A percentile compares a stretch with the other conserved stretches of the same genome.
These are phyloP conservation scores for Ondatra zibethicus DNA, from an alignment of 2,113 vertebrate species.

Conservation along the genomic window DNA sequence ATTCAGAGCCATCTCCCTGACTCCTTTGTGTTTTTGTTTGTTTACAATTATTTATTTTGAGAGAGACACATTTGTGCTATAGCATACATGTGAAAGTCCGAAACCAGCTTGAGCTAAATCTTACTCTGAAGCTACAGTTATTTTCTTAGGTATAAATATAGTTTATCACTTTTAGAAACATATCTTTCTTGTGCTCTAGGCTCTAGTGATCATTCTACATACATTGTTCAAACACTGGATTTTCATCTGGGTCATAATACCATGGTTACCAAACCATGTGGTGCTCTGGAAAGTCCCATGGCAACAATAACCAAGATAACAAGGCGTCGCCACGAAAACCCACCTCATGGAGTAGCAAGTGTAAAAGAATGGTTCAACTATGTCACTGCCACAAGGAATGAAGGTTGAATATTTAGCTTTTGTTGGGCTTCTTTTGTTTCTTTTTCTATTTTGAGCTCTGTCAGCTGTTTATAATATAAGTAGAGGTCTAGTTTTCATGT, in stretches of 20 bases:
- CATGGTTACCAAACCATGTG: conserved; percentile 99
- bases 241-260: conserved; percentile 99
- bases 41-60: not conserved
- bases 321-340: conserved; percentile 96
- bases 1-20: not conserved
- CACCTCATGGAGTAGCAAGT: conserved; percentile 97
- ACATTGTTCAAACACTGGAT: conserved; percentile 97
- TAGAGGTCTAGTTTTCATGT: not conserved
- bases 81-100: not conserved
- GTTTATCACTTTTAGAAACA: conserved; percentile 43
- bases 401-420: conserved; percentile 88
- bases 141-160: conserved; percentile 49
- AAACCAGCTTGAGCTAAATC: not conserved
- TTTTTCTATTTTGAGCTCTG: not conserved
- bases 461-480: conserved; percentile 52
- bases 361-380: conserved; percentile 99
- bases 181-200: conserved; percentile 84
- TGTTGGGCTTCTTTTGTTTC: not conserved
- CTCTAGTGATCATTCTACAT: conserved; percentile 96
- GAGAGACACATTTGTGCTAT: not conserved
- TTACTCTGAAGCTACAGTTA: not conserved
- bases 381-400: conserved; percentile 97
- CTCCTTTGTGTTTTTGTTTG: not conserved
- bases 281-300: conserved; percentile 98
- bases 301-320: conserved; percentile 99